Conservation (phyloP, 2,888 invertebrate species). For the Clivina fossor region DNA sequence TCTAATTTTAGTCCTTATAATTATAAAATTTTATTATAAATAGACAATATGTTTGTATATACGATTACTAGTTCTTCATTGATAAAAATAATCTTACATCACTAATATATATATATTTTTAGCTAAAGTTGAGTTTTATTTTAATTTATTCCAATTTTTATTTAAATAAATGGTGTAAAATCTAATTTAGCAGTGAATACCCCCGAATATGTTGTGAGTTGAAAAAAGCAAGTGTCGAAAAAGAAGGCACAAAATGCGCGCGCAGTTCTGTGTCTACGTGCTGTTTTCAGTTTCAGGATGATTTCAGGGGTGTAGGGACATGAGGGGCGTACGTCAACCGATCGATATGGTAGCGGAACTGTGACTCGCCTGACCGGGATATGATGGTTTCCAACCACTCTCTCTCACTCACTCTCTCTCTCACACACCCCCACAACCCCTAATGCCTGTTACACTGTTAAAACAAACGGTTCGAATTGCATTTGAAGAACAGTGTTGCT, state of each 20-base stretch:
- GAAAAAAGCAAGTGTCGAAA: no score
- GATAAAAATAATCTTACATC: not conserved
- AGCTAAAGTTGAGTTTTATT: no score
- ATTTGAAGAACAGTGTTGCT: no score
- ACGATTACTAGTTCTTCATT: not conserved
- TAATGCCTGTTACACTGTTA: slow-evolving; percentile 16
- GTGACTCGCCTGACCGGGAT: slow-evolving; percentile 33
- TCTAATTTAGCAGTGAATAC: no score
- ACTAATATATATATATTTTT: not conserved
- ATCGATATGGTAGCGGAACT: slow-evolving; percentile 32
- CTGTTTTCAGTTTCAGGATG: slow-evolving; percentile 10
- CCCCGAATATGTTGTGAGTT: no score
- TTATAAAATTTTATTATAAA: no score
- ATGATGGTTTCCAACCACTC: slow-evolving; percentile 27
- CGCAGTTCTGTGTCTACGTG: not conserved
- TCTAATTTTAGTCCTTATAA: no score
- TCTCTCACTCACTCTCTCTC: slow-evolving; percentile 1
- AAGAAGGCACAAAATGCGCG: no score
- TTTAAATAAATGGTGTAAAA: no score
- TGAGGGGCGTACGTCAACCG: not conserved
- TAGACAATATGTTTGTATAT: no score
- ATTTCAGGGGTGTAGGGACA: slow-evolving; percentile 4
- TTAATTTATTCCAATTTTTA: no score
- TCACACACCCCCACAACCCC: not conserved
- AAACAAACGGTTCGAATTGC: no score